Evolutionary conservation across 1,140 invertebrate species (phyloP), one percentile per base, ranked within the genome.

Genomic region (Archivesica marissinica): DNA sequence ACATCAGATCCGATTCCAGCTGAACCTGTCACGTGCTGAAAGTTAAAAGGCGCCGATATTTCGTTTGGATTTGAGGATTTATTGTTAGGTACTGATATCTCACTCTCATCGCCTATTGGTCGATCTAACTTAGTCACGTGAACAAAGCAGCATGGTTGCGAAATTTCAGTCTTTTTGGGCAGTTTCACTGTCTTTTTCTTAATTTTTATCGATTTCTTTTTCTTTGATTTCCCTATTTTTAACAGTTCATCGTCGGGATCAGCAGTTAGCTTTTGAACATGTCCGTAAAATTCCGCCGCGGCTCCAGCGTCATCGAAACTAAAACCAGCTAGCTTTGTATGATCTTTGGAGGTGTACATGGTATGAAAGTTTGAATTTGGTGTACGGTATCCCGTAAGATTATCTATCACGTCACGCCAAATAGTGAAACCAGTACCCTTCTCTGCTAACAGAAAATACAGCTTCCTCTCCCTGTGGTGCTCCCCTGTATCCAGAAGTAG

Each of bases 61-160:
- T 77, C 52, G 23, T 47, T 59, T 0, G 47, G 9, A 20, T 41
- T 50, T 41, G 77, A 23, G 23, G 17, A 39, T 50, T 56, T 38
- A 13, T 28, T 66, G 23, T 6, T 30, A 9, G 38, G 33, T 15
- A 6, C 66, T 1, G 56, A 20, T n/a, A 17, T n/a, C 25, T 78
- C 75, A 30, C 15, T 50, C 20, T 25, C 41, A 7, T 85, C 83
- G 52, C 87, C 52, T 20, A 88, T 77, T 0, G 95, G 95, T 23
- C 95, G 94, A 80, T 97, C 96, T 15, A 98, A 96, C 85, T 96
- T 97, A 35, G 97, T 97, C 61, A 98, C 96, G 91, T 98, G 97
- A 78, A 97, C 96, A 93, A 98, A 98, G 89, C 97, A 97, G 92
- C 97, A 98, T 0, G 97, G 97, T 89, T 96, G 95, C 17, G 97